Percentiles rank a stretch among this genome's conserved stretches.
Conservation (phyloP, 2,797 vertebrate species). For the Bradypus variegatus region DNA sequence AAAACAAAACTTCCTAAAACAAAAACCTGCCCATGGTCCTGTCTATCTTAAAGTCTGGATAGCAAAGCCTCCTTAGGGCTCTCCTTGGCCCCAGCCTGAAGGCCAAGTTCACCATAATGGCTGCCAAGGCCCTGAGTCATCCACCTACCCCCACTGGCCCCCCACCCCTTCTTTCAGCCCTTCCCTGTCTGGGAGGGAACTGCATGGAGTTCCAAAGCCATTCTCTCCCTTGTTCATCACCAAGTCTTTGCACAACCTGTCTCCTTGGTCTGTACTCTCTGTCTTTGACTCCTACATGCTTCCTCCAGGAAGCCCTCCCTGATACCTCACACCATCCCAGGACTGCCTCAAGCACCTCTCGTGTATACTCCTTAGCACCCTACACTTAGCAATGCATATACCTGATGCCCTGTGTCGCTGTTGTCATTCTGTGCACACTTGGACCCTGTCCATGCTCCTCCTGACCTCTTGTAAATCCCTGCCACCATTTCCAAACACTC, state of each 20-base stretch:
- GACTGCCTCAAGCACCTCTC: neutral
- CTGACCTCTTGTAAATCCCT: too few species aligned
- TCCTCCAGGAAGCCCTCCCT: neutral
- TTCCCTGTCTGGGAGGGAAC: neutral
- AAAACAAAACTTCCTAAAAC: neutral
- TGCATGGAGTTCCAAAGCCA: neutral
- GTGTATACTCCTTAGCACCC: neutral
- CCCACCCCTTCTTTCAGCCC: too few species aligned
- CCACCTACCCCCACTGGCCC: neutral
- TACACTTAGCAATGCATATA: neutral
- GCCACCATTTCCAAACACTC: neutral
- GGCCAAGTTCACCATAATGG: too few species aligned
- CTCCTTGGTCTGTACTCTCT: neutral
- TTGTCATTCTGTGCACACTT: neutral
- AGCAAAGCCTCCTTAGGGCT: neutral
- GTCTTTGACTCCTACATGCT: neutral
- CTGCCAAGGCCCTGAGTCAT: neutral
- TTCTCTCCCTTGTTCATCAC: neutral
- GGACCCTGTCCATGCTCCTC: neutral
- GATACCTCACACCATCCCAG: too few species aligned
- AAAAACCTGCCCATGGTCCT: too few species aligned
- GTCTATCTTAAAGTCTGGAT: neutral
- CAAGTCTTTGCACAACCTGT: neutral
- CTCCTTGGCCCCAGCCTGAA: neutral
- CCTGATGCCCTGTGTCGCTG: accelerated